Base-by-base conservation (phyloP, 2,888 invertebrate genomes). In the Lasioglossum marginatum region DNA sequence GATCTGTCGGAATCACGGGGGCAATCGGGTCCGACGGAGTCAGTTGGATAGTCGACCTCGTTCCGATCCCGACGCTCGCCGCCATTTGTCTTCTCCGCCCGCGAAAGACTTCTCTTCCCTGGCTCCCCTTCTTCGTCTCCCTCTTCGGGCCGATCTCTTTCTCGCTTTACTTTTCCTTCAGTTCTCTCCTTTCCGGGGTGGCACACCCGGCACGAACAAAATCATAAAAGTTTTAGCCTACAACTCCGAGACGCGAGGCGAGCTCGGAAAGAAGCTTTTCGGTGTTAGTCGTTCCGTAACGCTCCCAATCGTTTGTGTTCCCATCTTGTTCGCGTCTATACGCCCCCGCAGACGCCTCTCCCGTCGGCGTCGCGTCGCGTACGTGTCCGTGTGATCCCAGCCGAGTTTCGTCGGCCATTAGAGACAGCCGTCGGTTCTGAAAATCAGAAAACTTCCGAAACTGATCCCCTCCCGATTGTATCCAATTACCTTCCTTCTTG, bases 141-240 rank as follows among this genome's bases (percentile, higher is more conserved):
- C 31, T 45, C 48, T 4, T 52, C 52, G 52, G 52, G 23, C 52
- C 52, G 52, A 10, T 23, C 31, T 19, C 16, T 60, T 23, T 14
- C 68, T 66, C 60, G n/a, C 43, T 60, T 70, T n/a, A 43, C 48
- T n/a, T 52, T 43, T 3, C 57, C 48, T 63, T 23, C 71, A 1
- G 45, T 40, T 63, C 70, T 19, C 23, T 27, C 31, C 52, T 74
- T 81, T 71, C 74, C 78, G 60, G 23, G 72, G 77, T 48, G 19
- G 83, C 74, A 16, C 87, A 75, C 77, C 87, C 87, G 81, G 81
- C 88, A 85, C 89, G 90, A 92, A 90, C 86, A 91, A 91, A 92
- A 92, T 92, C 92, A 92, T 92, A 92, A 93, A 93, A 93, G 89
- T 93, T 92, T 93, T 89, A 89, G 88, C 86, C 89, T 91, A 89